A percentile compares a stretch with the other conserved stretches of the same genome.
Evolutionary conservation across 2,113 vertebrate genomes (phyloP).

Genomic region (Phoenicopterus ruber): DNA sequence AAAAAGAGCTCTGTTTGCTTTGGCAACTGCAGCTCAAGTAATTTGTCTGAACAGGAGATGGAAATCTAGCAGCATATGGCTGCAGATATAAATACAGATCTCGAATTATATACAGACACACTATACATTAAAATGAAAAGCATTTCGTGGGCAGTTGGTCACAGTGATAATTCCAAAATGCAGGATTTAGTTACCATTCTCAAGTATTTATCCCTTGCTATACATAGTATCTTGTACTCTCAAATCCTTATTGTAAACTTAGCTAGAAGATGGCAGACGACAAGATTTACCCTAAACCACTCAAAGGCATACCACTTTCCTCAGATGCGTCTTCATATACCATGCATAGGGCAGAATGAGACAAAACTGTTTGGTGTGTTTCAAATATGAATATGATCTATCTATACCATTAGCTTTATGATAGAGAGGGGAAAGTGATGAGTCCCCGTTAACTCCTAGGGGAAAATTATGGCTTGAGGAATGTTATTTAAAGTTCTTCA

Average conservation of each 20-base stretch:
- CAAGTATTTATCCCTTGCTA: constrained; percentile 7
- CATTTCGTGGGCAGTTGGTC: constrained; percentile 59
- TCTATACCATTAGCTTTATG: not conserved
- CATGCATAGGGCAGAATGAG: not conserved
- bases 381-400: not conserved
- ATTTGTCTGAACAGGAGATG: constrained; percentile 67
- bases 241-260: constrained; percentile 19
- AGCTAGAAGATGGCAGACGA: not conserved
- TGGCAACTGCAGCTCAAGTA: constrained; percentile 67
- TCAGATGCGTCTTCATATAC: not conserved
- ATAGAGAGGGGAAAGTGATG: not conserved
- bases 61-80: constrained; percentile 64
- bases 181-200: constrained; percentile 44
- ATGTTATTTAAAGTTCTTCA: not conserved
- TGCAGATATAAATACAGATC: constrained; percentile 64
- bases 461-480: not conserved
- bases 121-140: constrained; percentile 64
- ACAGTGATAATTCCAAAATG: constrained; percentile 41
- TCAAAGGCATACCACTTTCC: not conserved
- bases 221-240: not conserved
- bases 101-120: constrained; percentile 56
- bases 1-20: constrained; percentile 57
- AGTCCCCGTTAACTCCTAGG: not conserved
- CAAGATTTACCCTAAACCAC: not conserved
- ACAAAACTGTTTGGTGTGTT: not conserved